Percentiles rank a stretch among this genome's conserved stretches.
Conservation (phyloP, 1,140 invertebrate species). For the Phymastichus coffea region DNA sequence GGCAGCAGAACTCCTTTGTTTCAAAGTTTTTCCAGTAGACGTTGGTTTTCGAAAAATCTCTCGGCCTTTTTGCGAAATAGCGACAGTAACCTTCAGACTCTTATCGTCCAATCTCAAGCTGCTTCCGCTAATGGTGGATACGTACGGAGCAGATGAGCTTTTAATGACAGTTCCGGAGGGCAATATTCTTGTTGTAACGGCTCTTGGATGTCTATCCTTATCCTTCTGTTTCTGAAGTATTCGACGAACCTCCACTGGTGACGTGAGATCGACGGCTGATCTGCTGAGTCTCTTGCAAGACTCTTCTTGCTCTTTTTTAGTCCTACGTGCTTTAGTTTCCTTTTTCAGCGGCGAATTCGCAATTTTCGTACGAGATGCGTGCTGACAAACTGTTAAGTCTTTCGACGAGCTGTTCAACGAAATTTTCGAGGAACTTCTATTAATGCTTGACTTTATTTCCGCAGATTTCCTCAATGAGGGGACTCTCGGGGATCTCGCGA, state of each 20-base stretch:
- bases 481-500: slow-evolving; percentile 27
- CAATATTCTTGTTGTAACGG: slow-evolving; percentile 29
- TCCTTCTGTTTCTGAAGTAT: slow-evolving; percentile 53
- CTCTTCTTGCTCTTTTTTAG: slow-evolving; percentile 43
- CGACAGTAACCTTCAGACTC: slow-evolving; percentile 50
- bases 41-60: slow-evolving; percentile 46
- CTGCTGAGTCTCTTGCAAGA: slow-evolving; percentile 46
- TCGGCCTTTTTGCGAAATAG: slow-evolving; percentile 55
- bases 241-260: slow-evolving; percentile 62
- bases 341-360: slow-evolving; percentile 29
- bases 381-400: slow-evolving; percentile 8
- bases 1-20: not conserved
- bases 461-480: slow-evolving; percentile 23
- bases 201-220: slow-evolving; percentile 26
- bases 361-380: not conserved
- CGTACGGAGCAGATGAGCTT: slow-evolving; percentile 48
- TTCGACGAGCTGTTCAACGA: slow-evolving; percentile 1
- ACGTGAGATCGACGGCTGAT: slow-evolving; percentile 58
- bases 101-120: slow-evolving; percentile 51
- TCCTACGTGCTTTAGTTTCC: slow-evolving; percentile 31
- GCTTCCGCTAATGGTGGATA: slow-evolving; percentile 35
- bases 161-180: slow-evolving; percentile 47
- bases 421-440: slow-evolving; percentile 22
- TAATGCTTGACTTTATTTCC: slow-evolving; percentile 20
- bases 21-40: not conserved